These are phyloP conservation scores for Streptopelia turtur DNA, from an alignment of 2,797 vertebrate genomes.

Conservation along the genomic window DNA sequence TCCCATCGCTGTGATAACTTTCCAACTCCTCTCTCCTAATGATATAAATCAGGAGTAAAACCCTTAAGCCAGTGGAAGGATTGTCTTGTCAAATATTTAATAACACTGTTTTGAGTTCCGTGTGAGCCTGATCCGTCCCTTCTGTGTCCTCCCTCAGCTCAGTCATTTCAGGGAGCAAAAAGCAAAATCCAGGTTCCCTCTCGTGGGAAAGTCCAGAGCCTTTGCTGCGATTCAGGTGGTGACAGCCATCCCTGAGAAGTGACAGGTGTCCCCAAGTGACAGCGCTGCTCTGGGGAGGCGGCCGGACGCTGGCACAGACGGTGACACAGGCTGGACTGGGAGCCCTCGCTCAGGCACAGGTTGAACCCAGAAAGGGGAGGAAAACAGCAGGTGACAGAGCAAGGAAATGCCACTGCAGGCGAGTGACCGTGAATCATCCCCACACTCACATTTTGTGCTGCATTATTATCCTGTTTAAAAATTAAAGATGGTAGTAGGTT, in stretches of 20 bases:
- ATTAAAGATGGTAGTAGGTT: not conserved
- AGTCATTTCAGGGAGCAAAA: not conserved
- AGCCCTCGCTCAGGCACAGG: not conserved
- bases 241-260: not conserved
- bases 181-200: not conserved
- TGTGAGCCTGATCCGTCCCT: not conserved
- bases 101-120: not conserved
- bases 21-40: not conserved
- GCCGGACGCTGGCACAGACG: not conserved
- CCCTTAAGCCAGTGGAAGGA: not conserved
- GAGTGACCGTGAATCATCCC: not conserved
- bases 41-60: not conserved
- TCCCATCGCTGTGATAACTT: not conserved
- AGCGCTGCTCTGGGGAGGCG: not conserved
- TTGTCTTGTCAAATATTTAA: conserved; percentile 1
- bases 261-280: not conserved
- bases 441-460: not conserved
- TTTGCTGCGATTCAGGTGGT: not conserved
- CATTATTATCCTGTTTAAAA: conserved; percentile 25
- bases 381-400: not conserved
- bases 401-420: not conserved
- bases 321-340: not conserved
- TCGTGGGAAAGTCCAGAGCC: not conserved
- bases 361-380: not conserved
- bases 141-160: not conserved